Base-by-base conservation (phyloP, 2,113 vertebrate species). In the Eclectus roratus region DNA sequence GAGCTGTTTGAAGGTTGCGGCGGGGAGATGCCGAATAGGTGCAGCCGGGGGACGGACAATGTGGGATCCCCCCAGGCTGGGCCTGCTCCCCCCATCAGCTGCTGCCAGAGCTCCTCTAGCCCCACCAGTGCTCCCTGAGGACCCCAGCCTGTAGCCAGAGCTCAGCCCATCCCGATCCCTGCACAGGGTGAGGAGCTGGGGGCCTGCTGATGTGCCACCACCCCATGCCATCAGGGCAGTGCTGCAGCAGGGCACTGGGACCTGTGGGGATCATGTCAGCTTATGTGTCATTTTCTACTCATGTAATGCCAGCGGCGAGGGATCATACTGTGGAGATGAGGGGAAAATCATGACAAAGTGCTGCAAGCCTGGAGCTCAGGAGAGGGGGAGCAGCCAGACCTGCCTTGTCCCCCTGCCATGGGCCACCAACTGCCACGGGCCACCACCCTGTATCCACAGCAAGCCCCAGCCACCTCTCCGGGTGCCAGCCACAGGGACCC, bases 1-100 rank as follows among this genome's bases (percentile, higher is more conserved):
- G 47, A 86, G 74, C 47, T 3, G 27, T 68, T 64, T 20, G 85
- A 88, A 77, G 76, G 93, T 71, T 41, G 66, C 0, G 21, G 19
- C 0, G 2, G 31, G 41, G 29, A 66, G 65, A 55, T 4, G 28
- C 47, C 0, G 2, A 55, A 33, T 0, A 6, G 50, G n/a, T 1
- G 3, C 41, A 56, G 19, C 9, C 0, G 0, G 25, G 17, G 55
- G 18, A 11, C 3, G 29, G 18, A 13, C 17, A 41, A 25, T 1
- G 8, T 1, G 14, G 82, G 49, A 74, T 41, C 35, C 29, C 69
- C 63, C 29, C 14, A 19, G 28, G 1, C 13, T 25, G 50, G 87
- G 28, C 47, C 56, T 55, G n/a, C 68, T 60, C 49, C 12, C 23
- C 25, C 23, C 46, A 33, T 56, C 17, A 19, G 20, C 33, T 24